Evolutionary conservation across 2,888 invertebrate species (phyloP).

Genomic region (Tetramorium bicarinatum): DNA sequence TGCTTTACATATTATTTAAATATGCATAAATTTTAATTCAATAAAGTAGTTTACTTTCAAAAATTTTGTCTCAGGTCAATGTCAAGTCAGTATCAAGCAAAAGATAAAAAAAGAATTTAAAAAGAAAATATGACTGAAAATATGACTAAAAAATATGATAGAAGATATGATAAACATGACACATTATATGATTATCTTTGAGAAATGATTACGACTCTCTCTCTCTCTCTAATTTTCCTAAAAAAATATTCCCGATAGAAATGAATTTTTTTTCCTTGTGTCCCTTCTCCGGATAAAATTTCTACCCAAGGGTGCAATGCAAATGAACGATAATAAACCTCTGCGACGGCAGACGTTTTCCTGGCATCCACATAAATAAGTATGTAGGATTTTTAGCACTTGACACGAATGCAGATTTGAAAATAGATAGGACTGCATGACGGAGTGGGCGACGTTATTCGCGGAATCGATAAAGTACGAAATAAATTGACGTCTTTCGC

Average conservation of each 20-base stretch:
- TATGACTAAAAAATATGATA: not conserved
- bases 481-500: constrained; percentile 59
- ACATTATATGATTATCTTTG: not conserved
- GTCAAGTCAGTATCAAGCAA: not conserved
- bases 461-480: constrained; percentile 58
- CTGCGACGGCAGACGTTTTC: not conserved
- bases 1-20: not conserved
- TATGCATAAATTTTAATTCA: not conserved
- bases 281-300: not conserved
- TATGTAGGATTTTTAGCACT: not conserved
- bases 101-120: not conserved
- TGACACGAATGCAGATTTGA: constrained; percentile 21
- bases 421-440: not conserved
- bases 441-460: constrained; percentile 23
- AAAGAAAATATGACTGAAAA: not conserved
- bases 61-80: not conserved
- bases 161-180: not conserved
- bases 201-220: not conserved
- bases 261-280: not conserved
- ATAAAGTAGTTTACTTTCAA: not conserved
- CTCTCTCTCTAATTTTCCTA: not conserved
- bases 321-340: not conserved
- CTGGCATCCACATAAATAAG: not conserved
- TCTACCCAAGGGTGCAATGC: not conserved
- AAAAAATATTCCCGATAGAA: not conserved